Percentiles rank a stretch among this genome's conserved stretches.
These are phyloP conservation scores for Galeopterus variegatus DNA, from an alignment of 2,113 vertebrate species.

Conservation along the genomic window DNA sequence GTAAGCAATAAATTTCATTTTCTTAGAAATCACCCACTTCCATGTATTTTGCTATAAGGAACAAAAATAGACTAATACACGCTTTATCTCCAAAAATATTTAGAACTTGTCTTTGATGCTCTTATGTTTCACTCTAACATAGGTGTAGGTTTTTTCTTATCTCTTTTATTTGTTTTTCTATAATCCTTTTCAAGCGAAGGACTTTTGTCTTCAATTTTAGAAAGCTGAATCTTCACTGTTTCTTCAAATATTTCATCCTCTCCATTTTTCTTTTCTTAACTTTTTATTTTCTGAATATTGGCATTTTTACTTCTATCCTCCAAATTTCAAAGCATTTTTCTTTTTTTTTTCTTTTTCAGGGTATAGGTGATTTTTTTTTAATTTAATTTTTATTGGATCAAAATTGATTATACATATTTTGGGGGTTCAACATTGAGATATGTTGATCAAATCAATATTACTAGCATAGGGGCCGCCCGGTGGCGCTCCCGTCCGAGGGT, in stretches of 20 bases:
- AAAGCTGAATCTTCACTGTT: constrained; percentile 29
- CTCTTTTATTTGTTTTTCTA: neutral
- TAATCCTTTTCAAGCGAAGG: neutral
- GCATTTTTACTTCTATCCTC: neutral
- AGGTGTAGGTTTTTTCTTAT: neutral
- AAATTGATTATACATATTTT: too few species aligned
- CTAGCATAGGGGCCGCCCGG: too few species aligned
- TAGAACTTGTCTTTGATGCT: neutral
- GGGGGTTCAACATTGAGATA: too few species aligned
- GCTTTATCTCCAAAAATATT: neutral
- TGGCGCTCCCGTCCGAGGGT: too few species aligned
- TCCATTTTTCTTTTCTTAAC: neutral
- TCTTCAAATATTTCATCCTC: neutral
- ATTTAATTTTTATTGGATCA: too few species aligned
- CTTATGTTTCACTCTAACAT: neutral
- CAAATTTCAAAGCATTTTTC: constrained; percentile 20
- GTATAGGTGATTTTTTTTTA: too few species aligned
- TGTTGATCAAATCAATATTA: too few species aligned
- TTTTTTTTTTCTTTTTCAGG: too few species aligned
- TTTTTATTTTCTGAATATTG: constrained; percentile 1
- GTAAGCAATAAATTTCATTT: too few species aligned
- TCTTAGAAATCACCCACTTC: too few species aligned
- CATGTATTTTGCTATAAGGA: too few species aligned
- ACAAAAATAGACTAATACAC: too few species aligned
- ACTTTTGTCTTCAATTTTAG: constrained; percentile 25